Percentiles rank a stretch among this genome's conserved stretches.
Conservation (phyloP, 2,797 vertebrate genomes). For the Lagodon rhomboides region DNA sequence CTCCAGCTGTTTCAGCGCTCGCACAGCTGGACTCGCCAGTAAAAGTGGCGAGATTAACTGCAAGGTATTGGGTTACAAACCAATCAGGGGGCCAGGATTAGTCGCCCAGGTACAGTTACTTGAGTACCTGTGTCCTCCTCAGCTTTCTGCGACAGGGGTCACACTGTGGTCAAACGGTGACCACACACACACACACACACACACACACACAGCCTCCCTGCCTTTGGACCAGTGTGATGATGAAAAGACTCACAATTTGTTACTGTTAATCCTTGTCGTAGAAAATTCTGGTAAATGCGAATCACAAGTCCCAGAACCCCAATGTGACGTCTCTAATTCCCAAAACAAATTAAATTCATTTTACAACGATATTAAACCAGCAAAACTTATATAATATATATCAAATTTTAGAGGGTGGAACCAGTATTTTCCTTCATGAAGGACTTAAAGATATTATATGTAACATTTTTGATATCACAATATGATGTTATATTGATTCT, state of each 20-base stretch:
- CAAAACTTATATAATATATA: not conserved
- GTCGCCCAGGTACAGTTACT: slow-evolving; percentile 77
- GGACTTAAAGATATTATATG: not conserved
- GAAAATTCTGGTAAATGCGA: too few relatives aligned
- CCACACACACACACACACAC: slow-evolving; percentile 54
- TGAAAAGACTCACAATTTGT: not conserved
- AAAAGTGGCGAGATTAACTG: slow-evolving; percentile 72
- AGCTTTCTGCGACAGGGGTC: slow-evolving; percentile 64
- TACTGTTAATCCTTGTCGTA: too few relatives aligned
- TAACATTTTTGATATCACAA: too few relatives aligned
- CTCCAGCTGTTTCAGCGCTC: slow-evolving; percentile 27
- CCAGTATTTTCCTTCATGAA: not conserved
- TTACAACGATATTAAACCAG: not conserved
- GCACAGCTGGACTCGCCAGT: slow-evolving; percentile 51
- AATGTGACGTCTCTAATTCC: not conserved
- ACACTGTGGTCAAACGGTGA: slow-evolving; percentile 64
- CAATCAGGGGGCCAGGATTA: slow-evolving; percentile 80
- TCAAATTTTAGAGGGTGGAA: not conserved
- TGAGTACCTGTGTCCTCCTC: slow-evolving; percentile 65
- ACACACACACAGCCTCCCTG: not conserved
- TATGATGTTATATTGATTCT: too few relatives aligned
- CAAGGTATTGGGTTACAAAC: slow-evolving; percentile 72
- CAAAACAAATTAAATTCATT: not conserved
- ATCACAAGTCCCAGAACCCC: too few relatives aligned
- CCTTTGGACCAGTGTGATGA: not conserved